These are phyloP conservation scores for Cryptosula pallasiana DNA, from an alignment of 2,888 invertebrate species.

Conservation along the genomic window DNA sequence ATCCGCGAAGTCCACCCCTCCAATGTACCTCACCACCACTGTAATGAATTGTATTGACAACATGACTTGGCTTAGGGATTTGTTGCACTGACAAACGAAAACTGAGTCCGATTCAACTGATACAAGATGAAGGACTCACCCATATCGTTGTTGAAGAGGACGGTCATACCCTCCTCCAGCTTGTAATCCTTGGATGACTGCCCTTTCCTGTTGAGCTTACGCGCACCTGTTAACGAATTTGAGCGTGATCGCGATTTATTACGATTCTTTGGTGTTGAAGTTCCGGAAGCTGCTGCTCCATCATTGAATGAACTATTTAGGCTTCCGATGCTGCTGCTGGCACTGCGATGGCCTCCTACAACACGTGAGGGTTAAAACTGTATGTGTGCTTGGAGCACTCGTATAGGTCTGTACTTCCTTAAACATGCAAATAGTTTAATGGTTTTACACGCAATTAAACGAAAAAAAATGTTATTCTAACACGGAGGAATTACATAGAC, in stretches of 20 bases:
- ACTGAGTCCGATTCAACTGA: too few relatives aligned
- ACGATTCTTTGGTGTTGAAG: constrained; percentile 3
- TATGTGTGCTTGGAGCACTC: too few relatives aligned
- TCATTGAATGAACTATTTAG: constrained; percentile 23
- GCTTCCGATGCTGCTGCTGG: constrained; percentile 18
- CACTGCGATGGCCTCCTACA: constrained; percentile 17
- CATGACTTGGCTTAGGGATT: too few relatives aligned
- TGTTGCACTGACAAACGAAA: too few relatives aligned
- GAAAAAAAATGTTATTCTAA: too few relatives aligned
- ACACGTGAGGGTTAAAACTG: too few relatives aligned
- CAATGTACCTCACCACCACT: constrained; percentile 54
- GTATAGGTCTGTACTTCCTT: too few relatives aligned
- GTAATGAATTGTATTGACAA: too few relatives aligned
- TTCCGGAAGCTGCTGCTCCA: constrained; percentile 3
- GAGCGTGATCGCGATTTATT: not conserved
- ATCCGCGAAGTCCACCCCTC: constrained; percentile 56
- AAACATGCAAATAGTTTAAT: too few relatives aligned
- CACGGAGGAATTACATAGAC: too few relatives aligned
- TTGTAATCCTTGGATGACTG: constrained; percentile 33
- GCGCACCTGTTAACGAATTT: not conserved
- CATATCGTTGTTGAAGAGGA: constrained; percentile 55
- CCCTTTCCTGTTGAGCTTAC: not conserved
- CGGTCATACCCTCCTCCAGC: constrained; percentile 53
- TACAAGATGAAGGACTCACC: constrained; percentile 38
- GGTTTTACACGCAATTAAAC: too few relatives aligned